These are phyloP conservation scores for Anolis carolinensis DNA, from an alignment of 2,113 vertebrate species.

Conservation along the genomic window DNA sequence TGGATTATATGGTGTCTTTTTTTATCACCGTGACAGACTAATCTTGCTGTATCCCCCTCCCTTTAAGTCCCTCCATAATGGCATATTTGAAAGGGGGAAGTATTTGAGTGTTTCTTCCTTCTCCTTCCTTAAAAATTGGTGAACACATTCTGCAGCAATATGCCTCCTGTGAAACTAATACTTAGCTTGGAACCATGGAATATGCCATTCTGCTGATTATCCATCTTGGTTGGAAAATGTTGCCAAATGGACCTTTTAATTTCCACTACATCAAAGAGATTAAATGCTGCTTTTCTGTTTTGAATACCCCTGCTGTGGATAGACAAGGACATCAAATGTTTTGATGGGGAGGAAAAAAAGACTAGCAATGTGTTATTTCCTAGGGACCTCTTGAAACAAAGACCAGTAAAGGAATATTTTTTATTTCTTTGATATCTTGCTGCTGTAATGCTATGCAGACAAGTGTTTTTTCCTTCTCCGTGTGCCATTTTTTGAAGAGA, in stretches of 20 bases:
- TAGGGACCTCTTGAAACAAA: constrained; percentile 75
- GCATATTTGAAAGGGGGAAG: constrained; percentile 61
- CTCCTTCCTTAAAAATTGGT: constrained; percentile 58
- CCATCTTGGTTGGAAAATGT: constrained; percentile 67
- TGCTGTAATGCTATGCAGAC: constrained; percentile 91
- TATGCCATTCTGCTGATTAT: constrained; percentile 44
- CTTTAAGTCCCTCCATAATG: neutral
- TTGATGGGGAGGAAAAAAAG: constrained; percentile 64
- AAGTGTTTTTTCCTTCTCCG: constrained; percentile 80
- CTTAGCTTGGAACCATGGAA: constrained; percentile 67
- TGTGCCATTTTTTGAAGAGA: constrained; percentile 83
- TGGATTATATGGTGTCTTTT: constrained; percentile 50
- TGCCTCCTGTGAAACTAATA: constrained; percentile 56
- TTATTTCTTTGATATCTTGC: constrained; percentile 84
- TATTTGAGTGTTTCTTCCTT: constrained; percentile 55
- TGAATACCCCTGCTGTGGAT: constrained; percentile 65
- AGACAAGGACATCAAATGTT: constrained; percentile 67
- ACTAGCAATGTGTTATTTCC: constrained; percentile 69
- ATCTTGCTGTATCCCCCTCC: constrained; percentile 43
- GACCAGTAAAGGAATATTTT: constrained; percentile 80
- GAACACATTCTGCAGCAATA: constrained; percentile 66
- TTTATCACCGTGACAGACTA: constrained; percentile 53
- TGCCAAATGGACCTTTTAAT: constrained; percentile 75
- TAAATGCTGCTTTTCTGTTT: constrained; percentile 72
- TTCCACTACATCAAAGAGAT: constrained; percentile 65